A percentile compares a stretch with the other conserved stretches of the same genome.
phyloP scores from a whole-genome alignment of 64 coral and sea anemone genomes.

The Montipora foliosa region DNA sequence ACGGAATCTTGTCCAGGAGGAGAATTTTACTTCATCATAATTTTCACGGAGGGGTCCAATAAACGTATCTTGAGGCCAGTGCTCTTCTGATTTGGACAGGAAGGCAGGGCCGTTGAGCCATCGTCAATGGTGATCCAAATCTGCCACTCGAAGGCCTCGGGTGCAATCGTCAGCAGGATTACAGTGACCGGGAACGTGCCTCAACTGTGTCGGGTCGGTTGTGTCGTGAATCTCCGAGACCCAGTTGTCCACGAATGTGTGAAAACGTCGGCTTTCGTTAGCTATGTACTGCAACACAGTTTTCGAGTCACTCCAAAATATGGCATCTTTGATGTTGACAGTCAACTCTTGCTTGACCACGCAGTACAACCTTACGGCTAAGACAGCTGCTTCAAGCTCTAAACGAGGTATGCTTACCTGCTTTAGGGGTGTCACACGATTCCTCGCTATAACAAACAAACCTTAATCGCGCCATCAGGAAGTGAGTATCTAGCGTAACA shows the following conservation, averaged over 20 bases:
- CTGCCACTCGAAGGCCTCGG: slow-evolving; percentile 31
- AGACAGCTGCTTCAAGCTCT: slow-evolving; percentile 59
- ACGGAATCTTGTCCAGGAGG: no score
- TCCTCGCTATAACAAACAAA: slow-evolving; percentile 56
- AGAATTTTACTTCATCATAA: no score
- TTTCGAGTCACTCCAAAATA: slow-evolving; percentile 64
- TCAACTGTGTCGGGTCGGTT: slow-evolving; percentile 22
- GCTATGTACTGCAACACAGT: slow-evolving; percentile 62
- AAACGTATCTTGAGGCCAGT: no score
- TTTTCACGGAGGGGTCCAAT: no score
- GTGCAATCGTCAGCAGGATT: slow-evolving; percentile 52
- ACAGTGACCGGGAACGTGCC: slow-evolving; percentile 9
- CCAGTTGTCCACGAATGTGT: slow-evolving; percentile 69
- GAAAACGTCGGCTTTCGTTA: slow-evolving; percentile 44
- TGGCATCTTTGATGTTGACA: background rate
- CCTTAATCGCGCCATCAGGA: background rate
- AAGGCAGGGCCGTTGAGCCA: no score
- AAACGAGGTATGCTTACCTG: slow-evolving; percentile 27
- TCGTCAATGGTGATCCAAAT: no score
- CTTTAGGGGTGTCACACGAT: no score
- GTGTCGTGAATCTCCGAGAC: slow-evolving; percentile 37
- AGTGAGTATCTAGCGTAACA: background rate
- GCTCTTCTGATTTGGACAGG: no score
- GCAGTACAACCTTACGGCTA: slow-evolving; percentile 35
- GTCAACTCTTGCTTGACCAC: slow-evolving; percentile 44